These are phyloP conservation scores for Lordiphosa andalusiaca DNA, from an alignment of 2,888 invertebrate species.

Conservation along the genomic window DNA sequence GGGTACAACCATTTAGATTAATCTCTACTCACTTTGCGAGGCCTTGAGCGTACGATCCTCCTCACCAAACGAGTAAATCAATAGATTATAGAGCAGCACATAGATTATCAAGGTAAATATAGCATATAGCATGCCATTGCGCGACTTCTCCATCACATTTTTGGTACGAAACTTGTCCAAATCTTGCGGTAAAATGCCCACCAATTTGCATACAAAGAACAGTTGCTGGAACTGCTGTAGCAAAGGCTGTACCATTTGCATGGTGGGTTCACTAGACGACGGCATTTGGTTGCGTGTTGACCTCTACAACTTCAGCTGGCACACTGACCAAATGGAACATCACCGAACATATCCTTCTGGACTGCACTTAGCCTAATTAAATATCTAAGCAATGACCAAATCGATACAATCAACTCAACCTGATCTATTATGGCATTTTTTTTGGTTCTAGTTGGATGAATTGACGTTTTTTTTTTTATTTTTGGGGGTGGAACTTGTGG, in stretches of 20 bases:
- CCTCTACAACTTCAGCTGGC: conserved; percentile 24
- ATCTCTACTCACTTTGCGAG: conserved; percentile 72
- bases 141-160: conserved; percentile 70
- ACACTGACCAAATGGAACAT: conserved; percentile 1
- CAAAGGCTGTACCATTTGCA: conserved; percentile 60
- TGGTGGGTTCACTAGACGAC: conserved; percentile 19
- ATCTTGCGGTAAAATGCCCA: conserved; percentile 78
- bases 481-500: neutral
- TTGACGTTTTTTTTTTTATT: conserved; percentile 4
- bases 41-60: conserved; percentile 72
- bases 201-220: conserved; percentile 77
- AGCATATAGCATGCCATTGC: conserved; percentile 71
- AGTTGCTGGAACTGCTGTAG: conserved; percentile 70
- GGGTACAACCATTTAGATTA: neutral
- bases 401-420: conserved; percentile 37
- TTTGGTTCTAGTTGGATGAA: conserved; percentile 13
- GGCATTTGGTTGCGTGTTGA: conserved; percentile 46
- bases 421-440: conserved; percentile 4
- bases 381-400: conserved; percentile 20
- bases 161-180: conserved; percentile 61
- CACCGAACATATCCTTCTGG: conserved; percentile 1
- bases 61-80: conserved; percentile 73
- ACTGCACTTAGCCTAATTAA: conserved; percentile 66
- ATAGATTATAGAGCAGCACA: conserved; percentile 71
- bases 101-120: conserved; percentile 54